Conservation (phyloP, 2,888 invertebrate species). For the Tetranychus truncatus region DNA sequence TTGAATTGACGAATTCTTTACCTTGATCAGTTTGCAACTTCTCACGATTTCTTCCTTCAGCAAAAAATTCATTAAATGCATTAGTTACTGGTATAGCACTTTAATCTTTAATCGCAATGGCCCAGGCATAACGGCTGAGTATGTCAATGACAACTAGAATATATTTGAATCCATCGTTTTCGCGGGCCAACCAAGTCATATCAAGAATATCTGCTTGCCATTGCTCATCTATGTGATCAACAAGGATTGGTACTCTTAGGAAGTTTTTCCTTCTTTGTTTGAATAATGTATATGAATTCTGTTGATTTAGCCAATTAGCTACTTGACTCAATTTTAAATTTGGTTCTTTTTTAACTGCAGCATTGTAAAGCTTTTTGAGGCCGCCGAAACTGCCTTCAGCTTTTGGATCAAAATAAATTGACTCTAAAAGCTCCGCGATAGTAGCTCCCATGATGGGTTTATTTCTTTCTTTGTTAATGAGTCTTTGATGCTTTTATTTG, state of each 20-base stretch:
- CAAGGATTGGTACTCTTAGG: slow-evolving; percentile 12
- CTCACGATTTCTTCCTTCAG: background rate
- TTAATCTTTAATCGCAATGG: slow-evolving; percentile 25
- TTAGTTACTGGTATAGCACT: slow-evolving; percentile 17
- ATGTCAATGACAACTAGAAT: slow-evolving; percentile 26
- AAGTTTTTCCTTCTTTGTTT: background rate
- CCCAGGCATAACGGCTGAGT: slow-evolving; percentile 26
- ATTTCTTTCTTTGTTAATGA: too few species aligned
- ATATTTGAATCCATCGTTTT: slow-evolving; percentile 25
- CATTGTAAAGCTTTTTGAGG: too few species aligned
- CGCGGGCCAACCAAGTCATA: slow-evolving; percentile 11
- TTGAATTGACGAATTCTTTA: slow-evolving; percentile 25
- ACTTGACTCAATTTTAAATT: background rate
- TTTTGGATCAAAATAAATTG: too few species aligned
- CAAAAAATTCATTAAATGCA: background rate
- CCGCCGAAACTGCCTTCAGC: background rate
- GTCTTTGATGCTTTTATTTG: too few species aligned
- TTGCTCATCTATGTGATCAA: slow-evolving; percentile 25
- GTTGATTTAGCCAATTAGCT: background rate
- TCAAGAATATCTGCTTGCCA: slow-evolving; percentile 25
- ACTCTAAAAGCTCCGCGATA: too few species aligned
- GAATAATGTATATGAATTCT: background rate
- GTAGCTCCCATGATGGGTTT: too few species aligned
- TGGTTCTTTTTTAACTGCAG: background rate
- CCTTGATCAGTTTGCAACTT: slow-evolving; percentile 23